Percentiles rank a stretch among this genome's conserved stretches.
phyloP scores from a whole-genome alignment of 2,888 invertebrate genomes.

The Dasysyrphus albostriatus region DNA sequence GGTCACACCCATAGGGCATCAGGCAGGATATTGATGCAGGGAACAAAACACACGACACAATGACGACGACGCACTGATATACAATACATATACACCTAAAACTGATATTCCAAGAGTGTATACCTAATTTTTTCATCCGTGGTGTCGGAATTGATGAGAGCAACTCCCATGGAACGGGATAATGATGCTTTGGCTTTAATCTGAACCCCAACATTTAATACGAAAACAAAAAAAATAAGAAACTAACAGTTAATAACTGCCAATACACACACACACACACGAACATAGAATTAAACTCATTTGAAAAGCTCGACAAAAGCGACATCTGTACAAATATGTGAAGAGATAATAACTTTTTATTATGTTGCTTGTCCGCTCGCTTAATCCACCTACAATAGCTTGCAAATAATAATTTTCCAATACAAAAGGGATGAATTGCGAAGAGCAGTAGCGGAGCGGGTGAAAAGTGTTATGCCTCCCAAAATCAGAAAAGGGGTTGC shows the following conservation, averaged over 20 bases:
- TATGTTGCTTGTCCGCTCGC: slow-evolving; percentile 69
- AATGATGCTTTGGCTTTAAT: slow-evolving; percentile 68
- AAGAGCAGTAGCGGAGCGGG: not conserved
- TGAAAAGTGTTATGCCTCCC: not conserved
- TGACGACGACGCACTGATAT: not conserved
- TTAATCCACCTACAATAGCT: slow-evolving; percentile 73
- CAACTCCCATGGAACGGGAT: slow-evolving; percentile 30
- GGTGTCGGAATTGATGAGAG: slow-evolving; percentile 51
- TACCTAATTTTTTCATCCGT: slow-evolving; percentile 26
- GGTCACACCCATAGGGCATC: slow-evolving; percentile 45
- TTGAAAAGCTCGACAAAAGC: slow-evolving; percentile 11
- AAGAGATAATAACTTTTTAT: slow-evolving; percentile 75
- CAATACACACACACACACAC: not conserved
- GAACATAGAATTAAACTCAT: not conserved
- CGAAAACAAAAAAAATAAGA: slow-evolving; percentile 32
- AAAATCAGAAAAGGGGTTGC: slow-evolving; percentile 10
- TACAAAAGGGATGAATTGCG: slow-evolving; percentile 5
- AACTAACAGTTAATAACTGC: slow-evolving; percentile 50
- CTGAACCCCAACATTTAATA: slow-evolving; percentile 40
- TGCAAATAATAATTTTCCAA: slow-evolving; percentile 69
- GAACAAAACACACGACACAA: not conserved
- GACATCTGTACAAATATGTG: slow-evolving; percentile 75
- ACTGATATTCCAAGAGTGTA: not conserved
- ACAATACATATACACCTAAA: not conserved
- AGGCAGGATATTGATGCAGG: slow-evolving; percentile 38